A percentile compares a stretch with the other conserved stretches of the same genome.
Evolutionary conservation across 2,797 vertebrate genomes (phyloP).

Genomic region (Xiphorhynchus erythropygius): DNA sequence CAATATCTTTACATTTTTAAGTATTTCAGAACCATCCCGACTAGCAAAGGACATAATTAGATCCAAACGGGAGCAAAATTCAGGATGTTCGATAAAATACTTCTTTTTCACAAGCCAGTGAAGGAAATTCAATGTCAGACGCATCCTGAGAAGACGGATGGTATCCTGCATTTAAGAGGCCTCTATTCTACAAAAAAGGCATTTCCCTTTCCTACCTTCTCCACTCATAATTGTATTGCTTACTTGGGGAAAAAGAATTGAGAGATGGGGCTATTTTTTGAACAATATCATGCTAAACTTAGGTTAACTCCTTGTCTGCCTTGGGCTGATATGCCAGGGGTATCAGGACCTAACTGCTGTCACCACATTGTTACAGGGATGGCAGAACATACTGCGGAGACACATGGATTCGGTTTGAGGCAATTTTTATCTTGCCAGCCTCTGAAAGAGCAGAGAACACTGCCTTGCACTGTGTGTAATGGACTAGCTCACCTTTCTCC

Average conservation of each 20-base stretch:
- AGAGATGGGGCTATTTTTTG: conserved; percentile 4
- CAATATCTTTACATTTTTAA: background rate
- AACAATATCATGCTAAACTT: conserved; percentile 3
- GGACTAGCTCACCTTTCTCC: background rate
- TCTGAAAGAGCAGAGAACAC: background rate
- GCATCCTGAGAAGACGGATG: conserved; percentile 46
- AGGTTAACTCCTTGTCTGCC: background rate
- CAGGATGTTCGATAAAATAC: conserved; percentile 17
- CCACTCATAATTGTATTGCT: background rate
- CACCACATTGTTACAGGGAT: background rate
- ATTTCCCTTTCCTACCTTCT: conserved; percentile 40
- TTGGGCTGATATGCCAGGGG: background rate
- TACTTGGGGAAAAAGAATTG: background rate
- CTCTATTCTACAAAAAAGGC: background rate
- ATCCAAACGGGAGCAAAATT: background rate
- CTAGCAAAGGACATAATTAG: background rate
- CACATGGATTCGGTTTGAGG: background rate
- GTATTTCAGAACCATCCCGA: background rate
- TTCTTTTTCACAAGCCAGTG: background rate
- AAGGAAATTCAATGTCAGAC: conserved; percentile 50
- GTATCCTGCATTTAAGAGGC: conserved; percentile 30
- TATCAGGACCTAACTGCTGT: background rate
- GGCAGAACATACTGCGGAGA: background rate
- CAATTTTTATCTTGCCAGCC: background rate
- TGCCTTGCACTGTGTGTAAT: background rate